These are phyloP conservation scores for Archocentrus centrarchus DNA, from an alignment of 2,113 vertebrate species.

Conservation along the genomic window DNA sequence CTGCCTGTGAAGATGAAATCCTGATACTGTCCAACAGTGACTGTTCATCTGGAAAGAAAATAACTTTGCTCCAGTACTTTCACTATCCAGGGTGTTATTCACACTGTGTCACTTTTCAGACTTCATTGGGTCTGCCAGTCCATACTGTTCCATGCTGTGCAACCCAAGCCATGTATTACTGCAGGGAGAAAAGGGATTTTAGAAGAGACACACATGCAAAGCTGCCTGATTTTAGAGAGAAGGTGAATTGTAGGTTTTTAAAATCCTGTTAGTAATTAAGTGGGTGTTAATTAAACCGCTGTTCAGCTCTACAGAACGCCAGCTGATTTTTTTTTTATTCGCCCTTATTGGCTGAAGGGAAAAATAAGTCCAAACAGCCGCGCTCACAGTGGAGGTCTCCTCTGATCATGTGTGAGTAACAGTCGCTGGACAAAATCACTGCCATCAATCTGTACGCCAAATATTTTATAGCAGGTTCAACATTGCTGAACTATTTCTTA, in stretches of 20 bases:
- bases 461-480: background rate
- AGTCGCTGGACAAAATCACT: background rate
- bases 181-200: background rate
- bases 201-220: background rate
- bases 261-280: background rate
- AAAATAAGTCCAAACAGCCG: background rate
- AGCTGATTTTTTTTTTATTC: background rate
- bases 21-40: conserved; percentile 8
- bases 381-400: background rate
- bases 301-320: background rate
- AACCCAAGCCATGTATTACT: background rate
- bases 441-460: background rate
- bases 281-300: background rate
- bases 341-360: background rate
- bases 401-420: background rate
- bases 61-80: conserved; percentile 31
- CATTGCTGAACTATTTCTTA: background rate
- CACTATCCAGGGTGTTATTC: conserved; percentile 12
- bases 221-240: background rate
- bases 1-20: conserved; percentile 28
- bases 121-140: conserved; percentile 17
- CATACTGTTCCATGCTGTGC: background rate
- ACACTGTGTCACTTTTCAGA: conserved; percentile 29
- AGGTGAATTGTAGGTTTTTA: background rate
- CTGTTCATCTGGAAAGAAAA: conserved; percentile 42